Evolutionary conservation across 2,113 vertebrate genomes (phyloP).

Genomic region (Megaleporinus macrocephalus): DNA sequence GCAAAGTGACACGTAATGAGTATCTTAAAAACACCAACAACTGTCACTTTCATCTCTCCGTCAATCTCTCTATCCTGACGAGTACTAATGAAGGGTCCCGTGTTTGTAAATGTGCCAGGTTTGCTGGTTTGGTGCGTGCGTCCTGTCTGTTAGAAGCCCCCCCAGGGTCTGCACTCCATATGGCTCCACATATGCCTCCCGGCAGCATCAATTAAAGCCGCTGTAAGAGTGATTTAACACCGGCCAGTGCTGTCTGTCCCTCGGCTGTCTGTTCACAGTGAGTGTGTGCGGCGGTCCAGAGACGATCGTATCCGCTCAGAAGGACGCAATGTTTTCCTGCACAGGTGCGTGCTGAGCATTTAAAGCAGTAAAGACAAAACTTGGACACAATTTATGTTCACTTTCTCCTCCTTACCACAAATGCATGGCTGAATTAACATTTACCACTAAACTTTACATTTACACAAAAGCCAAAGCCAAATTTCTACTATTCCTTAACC

Average conservation of each 20-base stretch:
- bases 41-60: slow-evolving; percentile 16
- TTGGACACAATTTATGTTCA: too few relatives aligned
- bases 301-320: background rate
- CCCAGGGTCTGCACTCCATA: slow-evolving; percentile 78
- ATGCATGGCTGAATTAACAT: too few relatives aligned
- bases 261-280: slow-evolving; percentile 41
- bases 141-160: slow-evolving; percentile 82
- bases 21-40: slow-evolving; percentile 1
- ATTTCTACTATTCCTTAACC: too few relatives aligned
- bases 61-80: slow-evolving; percentile 19
- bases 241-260: slow-evolving; percentile 72
- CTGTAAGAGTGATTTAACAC: slow-evolving; percentile 77
- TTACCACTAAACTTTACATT: too few relatives aligned
- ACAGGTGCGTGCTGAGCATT: background rate
- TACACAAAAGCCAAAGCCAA: too few relatives aligned
- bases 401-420: too few relatives aligned
- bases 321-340: background rate
- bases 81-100: slow-evolving; percentile 55
- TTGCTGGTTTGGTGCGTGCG: slow-evolving; percentile 50
- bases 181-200: slow-evolving; percentile 81
- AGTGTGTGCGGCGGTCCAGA: slow-evolving; percentile 34
- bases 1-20: too few relatives aligned
- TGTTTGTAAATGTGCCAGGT: slow-evolving; percentile 80
- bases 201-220: slow-evolving; percentile 86
- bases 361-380: too few relatives aligned